Evolutionary conservation across 2,113 vertebrate species (phyloP).

Genomic region (Phaethon lepturus): DNA sequence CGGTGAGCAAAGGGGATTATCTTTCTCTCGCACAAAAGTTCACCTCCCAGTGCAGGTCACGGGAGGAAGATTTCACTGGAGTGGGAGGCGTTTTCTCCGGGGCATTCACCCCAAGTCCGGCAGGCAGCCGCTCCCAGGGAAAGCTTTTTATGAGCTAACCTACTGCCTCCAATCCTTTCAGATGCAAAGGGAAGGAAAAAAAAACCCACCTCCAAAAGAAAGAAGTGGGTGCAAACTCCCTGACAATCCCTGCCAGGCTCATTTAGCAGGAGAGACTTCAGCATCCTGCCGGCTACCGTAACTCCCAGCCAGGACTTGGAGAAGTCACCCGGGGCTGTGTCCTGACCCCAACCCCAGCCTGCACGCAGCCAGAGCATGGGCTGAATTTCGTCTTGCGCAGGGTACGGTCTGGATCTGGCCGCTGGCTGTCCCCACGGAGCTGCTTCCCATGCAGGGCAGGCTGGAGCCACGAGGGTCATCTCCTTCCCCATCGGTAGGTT

Average conservation of each 20-base stretch:
- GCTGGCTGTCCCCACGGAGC: not conserved
- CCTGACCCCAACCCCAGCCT: not conserved
- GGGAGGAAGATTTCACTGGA: conserved; percentile 47
- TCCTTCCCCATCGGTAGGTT: rapidly evolving
- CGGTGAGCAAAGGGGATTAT: conserved; percentile 59
- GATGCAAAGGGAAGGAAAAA: not conserved
- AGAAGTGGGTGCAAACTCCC: not conserved
- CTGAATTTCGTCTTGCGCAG: rapidly evolving
- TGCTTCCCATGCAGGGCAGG: not conserved
- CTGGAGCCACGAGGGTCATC: not conserved
- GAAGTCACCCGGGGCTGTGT: not conserved
- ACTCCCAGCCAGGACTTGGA: not conserved
- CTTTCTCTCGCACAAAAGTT: conserved; percentile 54
- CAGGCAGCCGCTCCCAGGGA: not conserved
- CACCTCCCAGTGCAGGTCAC: conserved; percentile 50
- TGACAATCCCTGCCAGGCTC: not conserved
- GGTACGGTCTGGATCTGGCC: not conserved
- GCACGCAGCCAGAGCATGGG: not conserved
- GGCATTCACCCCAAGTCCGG: conserved; percentile 6
- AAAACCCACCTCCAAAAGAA: not conserved
- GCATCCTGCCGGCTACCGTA: not conserved
- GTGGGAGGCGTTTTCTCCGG: not conserved
- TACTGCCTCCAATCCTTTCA: not conserved
- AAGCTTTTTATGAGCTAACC: conserved; percentile 39
- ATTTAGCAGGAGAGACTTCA: not conserved